A percentile compares a stretch with the other conserved stretches of the same genome.
These are phyloP conservation scores for Trypoxylon attenuatum DNA, from an alignment of 2,888 invertebrate genomes.

Conservation along the genomic window DNA sequence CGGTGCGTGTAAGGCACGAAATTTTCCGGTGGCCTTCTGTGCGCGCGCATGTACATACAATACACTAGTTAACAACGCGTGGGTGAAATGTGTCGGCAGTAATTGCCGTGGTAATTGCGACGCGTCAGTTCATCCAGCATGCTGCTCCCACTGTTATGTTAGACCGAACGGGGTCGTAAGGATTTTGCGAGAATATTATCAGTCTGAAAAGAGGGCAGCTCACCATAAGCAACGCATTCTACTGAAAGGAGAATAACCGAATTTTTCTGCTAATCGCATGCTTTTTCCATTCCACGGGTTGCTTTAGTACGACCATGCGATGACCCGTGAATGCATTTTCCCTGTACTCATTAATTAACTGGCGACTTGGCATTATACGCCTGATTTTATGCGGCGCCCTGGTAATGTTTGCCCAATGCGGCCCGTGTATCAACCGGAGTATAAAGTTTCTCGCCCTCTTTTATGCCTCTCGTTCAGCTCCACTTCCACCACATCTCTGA, in stretches of 20 bases:
- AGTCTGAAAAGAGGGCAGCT: not conserved
- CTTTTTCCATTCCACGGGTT: not conserved
- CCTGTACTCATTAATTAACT: not conserved
- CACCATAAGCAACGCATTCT: not conserved
- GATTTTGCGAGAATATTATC: no score
- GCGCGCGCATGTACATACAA: no score
- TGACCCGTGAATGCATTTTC: not conserved
- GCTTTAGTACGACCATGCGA: not conserved
- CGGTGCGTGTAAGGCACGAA: conserved; percentile 33
- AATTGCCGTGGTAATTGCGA: conserved; percentile 56
- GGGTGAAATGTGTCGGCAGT: conserved; percentile 56
- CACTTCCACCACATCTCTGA: not conserved
- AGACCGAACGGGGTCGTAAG: no score
- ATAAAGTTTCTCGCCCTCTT: not conserved
- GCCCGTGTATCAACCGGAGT: not conserved
- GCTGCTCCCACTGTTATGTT: no score
- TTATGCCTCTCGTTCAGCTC: not conserved
- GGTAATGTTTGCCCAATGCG: not conserved
- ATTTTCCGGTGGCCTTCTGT: conserved; percentile 35
- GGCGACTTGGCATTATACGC: not conserved
- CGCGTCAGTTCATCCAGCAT: conserved; percentile 48
- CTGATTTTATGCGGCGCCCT: not conserved
- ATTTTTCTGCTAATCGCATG: not conserved
- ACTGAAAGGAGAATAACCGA: not conserved
- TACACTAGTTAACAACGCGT: conserved; percentile 27